phyloP scores from a whole-genome alignment of 2,888 invertebrate genomes.

The Cremastinae sp. region DNA sequence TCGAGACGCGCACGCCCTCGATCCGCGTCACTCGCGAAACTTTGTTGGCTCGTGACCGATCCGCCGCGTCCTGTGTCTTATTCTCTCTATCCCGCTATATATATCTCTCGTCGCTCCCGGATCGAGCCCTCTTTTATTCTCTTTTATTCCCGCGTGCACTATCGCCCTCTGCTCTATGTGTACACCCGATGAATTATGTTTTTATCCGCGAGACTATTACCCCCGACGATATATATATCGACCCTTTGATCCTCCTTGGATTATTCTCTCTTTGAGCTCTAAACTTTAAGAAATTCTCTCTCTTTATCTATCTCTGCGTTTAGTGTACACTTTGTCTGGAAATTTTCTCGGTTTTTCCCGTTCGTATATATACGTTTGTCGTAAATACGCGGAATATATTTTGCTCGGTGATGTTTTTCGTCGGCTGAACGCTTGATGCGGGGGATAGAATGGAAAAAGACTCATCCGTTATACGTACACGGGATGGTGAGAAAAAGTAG shows the following conservation, averaged over 20 bases:
- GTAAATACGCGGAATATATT: background rate
- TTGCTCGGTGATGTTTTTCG: background rate
- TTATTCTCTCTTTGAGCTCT: background rate
- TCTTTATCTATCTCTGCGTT: too few species aligned
- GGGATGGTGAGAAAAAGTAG: constrained; percentile 19
- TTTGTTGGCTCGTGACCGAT: constrained; percentile 38
- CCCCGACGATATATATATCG: too few species aligned
- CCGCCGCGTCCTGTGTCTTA: background rate
- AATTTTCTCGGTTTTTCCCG: constrained; percentile 44
- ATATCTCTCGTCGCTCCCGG: background rate
- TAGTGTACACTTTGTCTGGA: too few species aligned
- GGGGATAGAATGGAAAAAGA: background rate
- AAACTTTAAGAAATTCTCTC: background rate
- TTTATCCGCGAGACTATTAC: too few species aligned
- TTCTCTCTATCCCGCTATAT: background rate
- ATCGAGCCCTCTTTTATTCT: background rate
- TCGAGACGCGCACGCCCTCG: constrained; percentile 38
- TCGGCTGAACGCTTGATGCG: background rate
- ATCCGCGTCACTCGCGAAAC: constrained; percentile 45
- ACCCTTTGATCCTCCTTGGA: background rate
- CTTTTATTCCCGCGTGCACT: background rate
- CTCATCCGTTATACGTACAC: constrained; percentile 7
- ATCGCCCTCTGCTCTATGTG: too few species aligned
- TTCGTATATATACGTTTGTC: background rate
- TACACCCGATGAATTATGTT: too few species aligned